These are phyloP conservation scores for Nemoura dubitans DNA, from an alignment of 2,888 invertebrate genomes.

Conservation along the genomic window DNA sequence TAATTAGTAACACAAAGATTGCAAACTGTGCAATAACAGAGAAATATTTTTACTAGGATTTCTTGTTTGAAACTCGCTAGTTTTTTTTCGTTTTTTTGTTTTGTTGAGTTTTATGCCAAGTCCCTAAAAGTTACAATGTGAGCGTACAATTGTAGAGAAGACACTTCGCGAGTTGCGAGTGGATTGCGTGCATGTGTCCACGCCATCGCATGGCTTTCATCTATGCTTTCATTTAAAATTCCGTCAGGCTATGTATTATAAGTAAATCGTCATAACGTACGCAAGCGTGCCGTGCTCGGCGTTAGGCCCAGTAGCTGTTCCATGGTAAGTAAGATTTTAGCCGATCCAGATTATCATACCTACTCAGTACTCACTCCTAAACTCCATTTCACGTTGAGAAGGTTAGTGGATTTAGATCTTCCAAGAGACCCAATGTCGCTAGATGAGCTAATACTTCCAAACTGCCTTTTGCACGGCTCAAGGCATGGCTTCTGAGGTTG, in stretches of 20 bases:
- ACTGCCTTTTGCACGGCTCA: too few relatives aligned
- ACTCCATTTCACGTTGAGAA: too few relatives aligned
- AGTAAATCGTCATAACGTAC: too few relatives aligned
- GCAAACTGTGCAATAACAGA: neutral
- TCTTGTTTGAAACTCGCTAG: neutral
- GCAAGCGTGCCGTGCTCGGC: too few relatives aligned
- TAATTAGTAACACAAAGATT: conserved; percentile 12
- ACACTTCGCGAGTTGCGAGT: neutral
- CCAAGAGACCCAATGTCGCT: too few relatives aligned
- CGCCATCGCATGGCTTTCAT: neutral
- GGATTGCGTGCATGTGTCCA: neutral
- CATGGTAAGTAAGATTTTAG: too few relatives aligned
- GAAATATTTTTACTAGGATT: neutral
- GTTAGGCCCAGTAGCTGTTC: too few relatives aligned
- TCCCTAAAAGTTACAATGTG: neutral
- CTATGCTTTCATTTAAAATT: neutral
- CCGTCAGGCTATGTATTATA: neutral
- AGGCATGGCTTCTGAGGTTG: too few relatives aligned
- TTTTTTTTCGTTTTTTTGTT: neutral
- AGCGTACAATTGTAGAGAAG: neutral
- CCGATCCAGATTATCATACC: too few relatives aligned
- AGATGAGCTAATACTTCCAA: too few relatives aligned
- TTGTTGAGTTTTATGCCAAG: neutral
- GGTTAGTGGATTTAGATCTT: too few relatives aligned
- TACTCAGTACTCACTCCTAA: too few relatives aligned